Conservation (phyloP, 2,113 vertebrate genomes). For the Mustela lutreola region DNA sequence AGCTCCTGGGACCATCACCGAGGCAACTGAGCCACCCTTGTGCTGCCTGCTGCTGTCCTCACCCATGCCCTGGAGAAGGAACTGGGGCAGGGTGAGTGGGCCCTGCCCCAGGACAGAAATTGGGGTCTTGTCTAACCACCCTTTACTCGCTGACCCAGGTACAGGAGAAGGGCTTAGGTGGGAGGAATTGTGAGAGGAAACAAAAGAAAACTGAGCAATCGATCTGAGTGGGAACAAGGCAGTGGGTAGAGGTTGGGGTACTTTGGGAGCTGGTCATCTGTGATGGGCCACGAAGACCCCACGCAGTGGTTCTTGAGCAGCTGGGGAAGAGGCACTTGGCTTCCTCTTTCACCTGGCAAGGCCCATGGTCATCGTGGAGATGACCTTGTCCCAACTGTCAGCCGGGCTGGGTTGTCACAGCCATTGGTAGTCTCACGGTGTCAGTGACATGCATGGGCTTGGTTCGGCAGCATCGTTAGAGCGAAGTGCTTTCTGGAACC, state of each 20-base stretch:
- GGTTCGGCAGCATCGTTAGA: not conserved
- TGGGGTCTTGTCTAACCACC: not conserved
- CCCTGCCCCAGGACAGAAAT: not conserved
- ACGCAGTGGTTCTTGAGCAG: not conserved
- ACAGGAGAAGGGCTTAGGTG: not conserved
- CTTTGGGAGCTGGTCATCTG: not conserved
- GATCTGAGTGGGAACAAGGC: not conserved
- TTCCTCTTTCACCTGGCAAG: not conserved
- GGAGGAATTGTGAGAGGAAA: not conserved
- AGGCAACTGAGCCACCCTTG: fast-evolving
- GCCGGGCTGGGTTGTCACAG: not conserved
- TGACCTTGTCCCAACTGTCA: not conserved
- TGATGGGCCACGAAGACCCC: not conserved
- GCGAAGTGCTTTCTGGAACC: not conserved
- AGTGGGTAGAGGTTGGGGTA: not conserved
- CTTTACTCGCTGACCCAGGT: not conserved
- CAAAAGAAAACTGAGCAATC: not conserved
- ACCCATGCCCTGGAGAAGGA: not conserved
- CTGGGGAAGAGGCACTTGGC: not conserved
- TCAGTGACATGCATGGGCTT: not conserved
- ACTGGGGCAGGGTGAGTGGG: not conserved
- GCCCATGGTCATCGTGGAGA: not conserved
- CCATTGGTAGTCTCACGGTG: not conserved
- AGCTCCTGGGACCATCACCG: fast-evolving
- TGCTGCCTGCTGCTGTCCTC: not conserved